Evolutionary conservation across 2,888 invertebrate genomes (phyloP), one percentile per base, ranked within the genome.

Genomic region (Coelogynopora nodosa): DNA sequence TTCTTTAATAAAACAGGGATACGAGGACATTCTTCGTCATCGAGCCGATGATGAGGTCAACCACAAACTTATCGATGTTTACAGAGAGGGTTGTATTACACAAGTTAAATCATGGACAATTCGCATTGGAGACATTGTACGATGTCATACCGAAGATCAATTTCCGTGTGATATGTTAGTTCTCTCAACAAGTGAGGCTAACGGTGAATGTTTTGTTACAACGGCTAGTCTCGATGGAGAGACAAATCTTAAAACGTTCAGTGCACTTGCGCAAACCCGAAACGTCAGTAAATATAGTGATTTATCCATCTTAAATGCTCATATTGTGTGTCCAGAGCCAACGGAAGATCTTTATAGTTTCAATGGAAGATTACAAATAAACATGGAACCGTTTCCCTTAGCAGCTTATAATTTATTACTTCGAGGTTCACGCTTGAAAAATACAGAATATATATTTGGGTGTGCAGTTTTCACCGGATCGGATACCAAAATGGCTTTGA

Each of bases 201-300:
- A 94, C 87, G 94, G 94, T 0, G 94, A 94, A 89, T 95, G 95
- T 90, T 94, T 94, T 91, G 93, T 96, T 81, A 96, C 95, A 31
- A 96, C 96, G 0, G 95, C 95, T 23, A 96, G 96, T 92, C 93
- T 96, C 82, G 96, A 96, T 90, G 96, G 96, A 0, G 95, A 95
- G 92, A 95, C 95, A 0, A 95, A 95, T 90, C 92, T 95, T 82
- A 95, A 95, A 93, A 74, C 29, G 18, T 80, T 87, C 30, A 31
- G 2, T 0, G 30, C 30, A 29, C 90, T 88, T 82, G 89, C 88
- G 27, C 91, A 89, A 86, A 93, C 90, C 82, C 91, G 89, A n/a
- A 88, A 89, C 1, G 89, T 89, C 84, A 89, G 89, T 82, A 89
- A 89, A 27, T 89, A 89, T 86, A 91, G 92, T 31, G 90, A 91